phyloP scores from a whole-genome alignment of 2,113 vertebrate species.

The Trochalopteron elliotii region DNA sequence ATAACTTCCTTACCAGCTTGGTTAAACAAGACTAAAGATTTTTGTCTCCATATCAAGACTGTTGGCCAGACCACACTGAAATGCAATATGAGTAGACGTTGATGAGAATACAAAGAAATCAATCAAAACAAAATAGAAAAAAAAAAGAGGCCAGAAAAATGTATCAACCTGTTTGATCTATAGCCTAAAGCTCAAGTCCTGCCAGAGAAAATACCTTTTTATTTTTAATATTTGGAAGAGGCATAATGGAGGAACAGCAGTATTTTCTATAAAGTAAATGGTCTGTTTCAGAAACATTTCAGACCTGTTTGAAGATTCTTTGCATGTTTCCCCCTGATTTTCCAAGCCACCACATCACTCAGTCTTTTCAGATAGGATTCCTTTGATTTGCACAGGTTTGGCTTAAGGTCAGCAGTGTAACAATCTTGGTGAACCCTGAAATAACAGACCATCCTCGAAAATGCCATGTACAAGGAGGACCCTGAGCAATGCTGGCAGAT shows the following conservation, averaged over 20 bases:
- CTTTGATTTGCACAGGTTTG: neutral
- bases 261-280: neutral
- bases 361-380: neutral
- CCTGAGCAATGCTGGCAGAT: neutral
- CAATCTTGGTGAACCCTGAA: neutral
- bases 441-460: neutral
- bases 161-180: constrained; percentile 31
- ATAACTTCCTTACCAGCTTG: neutral
- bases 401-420: neutral
- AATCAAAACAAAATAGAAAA: neutral
- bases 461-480: neutral
- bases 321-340: neutral
- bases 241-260: neutral
- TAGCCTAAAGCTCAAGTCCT: neutral
- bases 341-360: neutral
- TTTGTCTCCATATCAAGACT: constrained; percentile 19
- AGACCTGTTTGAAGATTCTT: neutral
- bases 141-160: neutral
- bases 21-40: constrained; percentile 32
- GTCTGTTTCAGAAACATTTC: neutral
- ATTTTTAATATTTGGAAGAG: neutral
- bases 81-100: neutral
- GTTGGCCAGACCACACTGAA: constrained; percentile 45
- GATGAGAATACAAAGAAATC: constrained; percentile 11
- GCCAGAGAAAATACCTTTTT: constrained; percentile 44